Evolutionary conservation across 2,888 invertebrate genomes (phyloP).

Genomic region (Orthonychiurus folsomi): DNA sequence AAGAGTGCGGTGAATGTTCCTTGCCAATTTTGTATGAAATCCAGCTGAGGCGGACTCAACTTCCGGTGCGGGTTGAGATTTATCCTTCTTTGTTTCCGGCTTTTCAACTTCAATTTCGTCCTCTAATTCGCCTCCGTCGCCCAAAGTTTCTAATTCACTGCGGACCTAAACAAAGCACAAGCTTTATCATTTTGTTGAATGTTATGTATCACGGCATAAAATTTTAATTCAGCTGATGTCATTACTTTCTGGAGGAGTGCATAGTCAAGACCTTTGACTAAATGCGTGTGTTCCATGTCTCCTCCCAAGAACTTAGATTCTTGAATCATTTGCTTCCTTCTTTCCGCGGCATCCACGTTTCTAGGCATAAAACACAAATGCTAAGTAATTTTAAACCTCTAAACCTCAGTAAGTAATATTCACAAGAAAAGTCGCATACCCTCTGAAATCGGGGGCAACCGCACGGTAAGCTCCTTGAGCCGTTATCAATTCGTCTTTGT

Average conservation of each 20-base stretch:
- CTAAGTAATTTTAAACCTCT: background rate
- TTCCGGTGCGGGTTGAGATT: constrained; percentile 25
- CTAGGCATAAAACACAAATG: constrained; percentile 33
- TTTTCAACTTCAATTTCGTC: constrained; percentile 60
- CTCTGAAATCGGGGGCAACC: constrained; percentile 91
- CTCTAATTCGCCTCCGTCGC: constrained; percentile 77
- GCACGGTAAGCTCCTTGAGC: constrained; percentile 76
- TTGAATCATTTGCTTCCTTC: constrained; percentile 85
- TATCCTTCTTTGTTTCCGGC: constrained; percentile 50
- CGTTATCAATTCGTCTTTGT: constrained; percentile 73
- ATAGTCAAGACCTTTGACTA: constrained; percentile 95
- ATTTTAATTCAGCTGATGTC: too few relatives aligned
- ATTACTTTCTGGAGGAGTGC: constrained; percentile 81
- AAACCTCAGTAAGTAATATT: background rate
- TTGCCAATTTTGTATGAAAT: constrained; percentile 50
- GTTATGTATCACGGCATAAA: constrained; percentile 8
- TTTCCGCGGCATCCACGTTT: constrained; percentile 77
- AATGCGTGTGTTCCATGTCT: constrained; percentile 99
- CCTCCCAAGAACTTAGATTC: constrained; percentile 99
- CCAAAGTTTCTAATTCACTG: constrained; percentile 75
- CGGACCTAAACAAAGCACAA: constrained; percentile 47
- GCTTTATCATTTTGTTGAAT: constrained; percentile 3
- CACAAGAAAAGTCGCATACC: constrained; percentile 57
- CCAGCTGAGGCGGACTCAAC: constrained; percentile 21
- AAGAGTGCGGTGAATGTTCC: constrained; percentile 57